phyloP scores from a whole-genome alignment of 2,113 vertebrate species.

The Ginglymostoma cirratum region DNA sequence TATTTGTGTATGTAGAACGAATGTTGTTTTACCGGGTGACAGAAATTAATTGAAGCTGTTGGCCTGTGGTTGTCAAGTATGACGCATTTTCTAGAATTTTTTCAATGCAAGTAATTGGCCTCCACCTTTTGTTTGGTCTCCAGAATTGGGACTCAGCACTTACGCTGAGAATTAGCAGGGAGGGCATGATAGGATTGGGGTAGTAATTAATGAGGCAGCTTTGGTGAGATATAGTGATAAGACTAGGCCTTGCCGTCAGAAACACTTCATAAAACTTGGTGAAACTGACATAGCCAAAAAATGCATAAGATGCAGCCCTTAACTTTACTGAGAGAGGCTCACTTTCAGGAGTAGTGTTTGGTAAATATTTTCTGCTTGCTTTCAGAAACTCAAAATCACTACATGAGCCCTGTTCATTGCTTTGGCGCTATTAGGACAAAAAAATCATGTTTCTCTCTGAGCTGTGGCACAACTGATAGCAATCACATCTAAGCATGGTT shows the following conservation, averaged over 20 bases:
- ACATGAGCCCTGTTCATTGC: background rate
- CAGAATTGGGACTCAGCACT: background rate
- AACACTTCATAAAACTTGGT: too few relatives aligned
- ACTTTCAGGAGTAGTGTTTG: background rate
- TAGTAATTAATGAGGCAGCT: too few relatives aligned
- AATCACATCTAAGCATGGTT: background rate
- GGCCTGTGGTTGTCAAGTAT: background rate
- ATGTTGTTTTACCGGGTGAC: background rate
- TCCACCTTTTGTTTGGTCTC: background rate
- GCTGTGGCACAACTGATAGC: background rate
- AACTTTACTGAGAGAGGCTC: background rate
- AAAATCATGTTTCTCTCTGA: constrained; percentile 7
- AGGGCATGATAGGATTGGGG: too few relatives aligned
- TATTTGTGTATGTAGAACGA: background rate
- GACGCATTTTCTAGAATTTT: background rate
- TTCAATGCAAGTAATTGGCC: background rate
- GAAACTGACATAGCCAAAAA: too few relatives aligned
- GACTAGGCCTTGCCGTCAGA: too few relatives aligned
- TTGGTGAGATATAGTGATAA: too few relatives aligned
- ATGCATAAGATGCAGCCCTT: too few relatives aligned
- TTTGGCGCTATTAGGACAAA: background rate
- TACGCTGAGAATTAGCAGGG: background rate
- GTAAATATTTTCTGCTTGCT: constrained; percentile 2
- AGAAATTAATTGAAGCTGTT: background rate
- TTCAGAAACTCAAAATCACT: background rate